Evolutionary conservation across 2,888 invertebrate genomes (phyloP).

Genomic region (Rotaria magnacalcarata): DNA sequence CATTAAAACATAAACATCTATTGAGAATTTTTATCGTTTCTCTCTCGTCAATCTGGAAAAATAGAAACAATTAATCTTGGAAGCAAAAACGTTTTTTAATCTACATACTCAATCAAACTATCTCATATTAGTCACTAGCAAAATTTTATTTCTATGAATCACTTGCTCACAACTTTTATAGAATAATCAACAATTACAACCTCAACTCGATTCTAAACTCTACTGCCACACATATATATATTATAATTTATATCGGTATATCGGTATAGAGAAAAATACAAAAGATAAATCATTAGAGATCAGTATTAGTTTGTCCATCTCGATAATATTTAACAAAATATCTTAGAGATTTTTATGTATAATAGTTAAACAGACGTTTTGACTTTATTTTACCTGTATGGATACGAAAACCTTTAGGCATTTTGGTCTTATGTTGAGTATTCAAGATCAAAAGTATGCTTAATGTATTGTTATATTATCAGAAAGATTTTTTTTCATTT

Average conservation of each 20-base stretch:
- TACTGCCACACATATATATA: too few species aligned
- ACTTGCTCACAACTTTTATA: too few species aligned
- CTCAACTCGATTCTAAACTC: too few species aligned
- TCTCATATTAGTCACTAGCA: too few species aligned
- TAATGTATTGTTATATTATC: background rate
- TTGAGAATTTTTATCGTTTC: too few species aligned
- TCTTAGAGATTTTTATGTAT: background rate
- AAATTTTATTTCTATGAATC: too few species aligned
- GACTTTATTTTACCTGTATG: background rate
- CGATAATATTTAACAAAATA: background rate
- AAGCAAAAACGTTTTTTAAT: too few species aligned
- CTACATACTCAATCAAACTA: too few species aligned
- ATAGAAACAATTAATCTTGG: too few species aligned
- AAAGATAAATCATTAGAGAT: background rate
- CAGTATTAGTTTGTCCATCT: background rate
- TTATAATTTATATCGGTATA: background rate
- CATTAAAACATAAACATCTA: too few species aligned
- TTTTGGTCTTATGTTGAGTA: background rate
- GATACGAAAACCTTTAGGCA: background rate
- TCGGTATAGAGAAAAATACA: background rate
- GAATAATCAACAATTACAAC: too few species aligned
- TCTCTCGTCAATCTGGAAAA: too few species aligned
- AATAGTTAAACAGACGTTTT: background rate
- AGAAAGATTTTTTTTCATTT: background rate
- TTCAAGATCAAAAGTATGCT: background rate